Conservation (phyloP, 1,140 invertebrate species). For the Marisa cornuarietis region DNA sequence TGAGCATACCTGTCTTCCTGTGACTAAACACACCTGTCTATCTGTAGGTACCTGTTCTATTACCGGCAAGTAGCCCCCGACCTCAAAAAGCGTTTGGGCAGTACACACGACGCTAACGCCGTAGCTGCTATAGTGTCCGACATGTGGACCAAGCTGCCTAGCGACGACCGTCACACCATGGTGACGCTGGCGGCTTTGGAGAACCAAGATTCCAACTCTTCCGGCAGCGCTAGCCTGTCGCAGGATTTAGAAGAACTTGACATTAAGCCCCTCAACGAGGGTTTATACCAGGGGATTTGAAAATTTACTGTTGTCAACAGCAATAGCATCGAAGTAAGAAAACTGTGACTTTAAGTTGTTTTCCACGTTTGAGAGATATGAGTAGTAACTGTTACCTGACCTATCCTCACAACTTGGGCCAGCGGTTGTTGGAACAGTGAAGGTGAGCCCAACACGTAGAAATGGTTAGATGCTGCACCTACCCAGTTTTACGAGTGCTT, state of each 20-base stretch:
- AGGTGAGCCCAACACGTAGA: too few relatives aligned
- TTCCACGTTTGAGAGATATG: too few relatives aligned
- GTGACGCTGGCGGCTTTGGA: slow-evolving; percentile 20
- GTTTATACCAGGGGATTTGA: too few relatives aligned
- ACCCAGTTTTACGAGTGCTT: too few relatives aligned
- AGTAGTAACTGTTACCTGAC: too few relatives aligned
- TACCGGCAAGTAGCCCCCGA: slow-evolving; percentile 25
- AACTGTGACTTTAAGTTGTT: too few relatives aligned
- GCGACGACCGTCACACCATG: slow-evolving; percentile 22
- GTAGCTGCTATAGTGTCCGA: slow-evolving; percentile 20
- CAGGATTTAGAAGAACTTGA: slow-evolving; percentile 26
- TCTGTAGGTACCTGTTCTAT: slow-evolving; percentile 25
- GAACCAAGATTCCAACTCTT: slow-evolving; percentile 23
- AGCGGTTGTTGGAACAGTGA: too few relatives aligned
- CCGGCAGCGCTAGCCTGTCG: slow-evolving; percentile 7
- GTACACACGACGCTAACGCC: slow-evolving; percentile 10
- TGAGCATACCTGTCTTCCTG: neutral
- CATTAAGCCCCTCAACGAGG: slow-evolving; percentile 11
- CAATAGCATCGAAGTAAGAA: too few relatives aligned
- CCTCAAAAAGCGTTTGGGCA: slow-evolving; percentile 13
- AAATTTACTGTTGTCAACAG: neutral
- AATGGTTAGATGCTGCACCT: too few relatives aligned
- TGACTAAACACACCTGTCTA: neutral
- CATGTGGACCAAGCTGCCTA: slow-evolving; percentile 23
- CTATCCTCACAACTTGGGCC: too few relatives aligned